These are phyloP conservation scores for Cryptotis parvus DNA, from an alignment of 2,113 vertebrate species.

Conservation along the genomic window DNA sequence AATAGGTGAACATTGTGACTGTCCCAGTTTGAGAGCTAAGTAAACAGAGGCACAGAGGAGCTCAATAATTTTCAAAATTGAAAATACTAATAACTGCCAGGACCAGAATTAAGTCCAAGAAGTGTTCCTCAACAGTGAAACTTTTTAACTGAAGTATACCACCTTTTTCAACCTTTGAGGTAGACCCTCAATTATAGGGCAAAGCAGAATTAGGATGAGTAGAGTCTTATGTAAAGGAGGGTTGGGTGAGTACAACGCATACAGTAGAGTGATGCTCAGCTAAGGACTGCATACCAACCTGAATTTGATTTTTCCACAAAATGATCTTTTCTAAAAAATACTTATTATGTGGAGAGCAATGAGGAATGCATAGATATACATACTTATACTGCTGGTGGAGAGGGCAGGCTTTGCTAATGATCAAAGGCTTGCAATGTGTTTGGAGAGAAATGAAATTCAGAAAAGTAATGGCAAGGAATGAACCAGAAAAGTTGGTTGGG, in stretches of 20 bases:
- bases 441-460: not conserved
- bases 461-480: not conserved
- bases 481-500: not conserved
- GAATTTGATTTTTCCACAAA: not conserved
- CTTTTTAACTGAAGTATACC: not conserved
- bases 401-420: not conserved
- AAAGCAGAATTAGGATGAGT: not conserved
- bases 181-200: not conserved
- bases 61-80: not conserved
- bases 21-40: not conserved
- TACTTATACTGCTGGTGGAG: not conserved
- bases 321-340: not conserved
- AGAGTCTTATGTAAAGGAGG: not conserved
- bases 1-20: not conserved
- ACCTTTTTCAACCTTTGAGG: too few species aligned
- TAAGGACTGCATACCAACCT: not conserved
- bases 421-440: not conserved
- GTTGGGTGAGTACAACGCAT: accelerated
- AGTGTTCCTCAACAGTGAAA: not conserved
- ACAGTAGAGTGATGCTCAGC: not conserved
- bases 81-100: not conserved
- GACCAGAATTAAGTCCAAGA: not conserved
- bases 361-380: too few species aligned
- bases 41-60: not conserved
- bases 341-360: not conserved